phyloP scores from a whole-genome alignment of 2,113 vertebrate species.

The Todiramphus saurophagus region DNA sequence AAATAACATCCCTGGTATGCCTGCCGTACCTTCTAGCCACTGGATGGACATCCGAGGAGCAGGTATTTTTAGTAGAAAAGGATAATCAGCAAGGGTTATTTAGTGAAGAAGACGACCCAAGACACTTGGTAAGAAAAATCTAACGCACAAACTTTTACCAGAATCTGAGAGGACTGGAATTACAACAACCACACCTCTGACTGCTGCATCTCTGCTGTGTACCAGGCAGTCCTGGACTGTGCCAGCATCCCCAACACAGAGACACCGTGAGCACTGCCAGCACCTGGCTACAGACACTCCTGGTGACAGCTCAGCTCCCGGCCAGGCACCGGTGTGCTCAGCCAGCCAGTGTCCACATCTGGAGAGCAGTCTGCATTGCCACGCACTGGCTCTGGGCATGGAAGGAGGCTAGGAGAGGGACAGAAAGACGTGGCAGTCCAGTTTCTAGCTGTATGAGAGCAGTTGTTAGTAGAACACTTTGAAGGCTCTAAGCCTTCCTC shows the following conservation, averaged over 20 bases:
- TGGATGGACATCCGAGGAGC: background rate
- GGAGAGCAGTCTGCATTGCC: background rate
- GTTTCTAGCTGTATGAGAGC: background rate
- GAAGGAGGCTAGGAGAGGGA: background rate
- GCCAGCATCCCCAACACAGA: background rate
- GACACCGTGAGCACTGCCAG: accelerated
- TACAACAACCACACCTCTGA: background rate
- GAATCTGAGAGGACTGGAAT: background rate
- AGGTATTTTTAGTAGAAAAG: background rate
- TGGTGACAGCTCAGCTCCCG: background rate
- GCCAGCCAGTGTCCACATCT: accelerated
- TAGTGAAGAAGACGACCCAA: background rate
- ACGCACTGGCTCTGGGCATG: accelerated
- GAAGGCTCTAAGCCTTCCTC: background rate
- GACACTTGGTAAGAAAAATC: background rate
- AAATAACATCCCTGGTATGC: background rate
- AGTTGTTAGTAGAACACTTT: background rate
- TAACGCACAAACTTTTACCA: background rate
- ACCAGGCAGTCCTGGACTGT: background rate
- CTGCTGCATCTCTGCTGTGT: background rate
- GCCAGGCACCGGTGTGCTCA: background rate
- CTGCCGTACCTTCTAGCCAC: background rate
- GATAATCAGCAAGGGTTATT: background rate
- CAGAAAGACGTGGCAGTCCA: background rate
- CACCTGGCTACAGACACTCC: accelerated